A percentile compares a stretch with the other conserved stretches of the same genome.
phyloP scores from a whole-genome alignment of 2,797 vertebrate genomes.

The Sparus aurata region DNA sequence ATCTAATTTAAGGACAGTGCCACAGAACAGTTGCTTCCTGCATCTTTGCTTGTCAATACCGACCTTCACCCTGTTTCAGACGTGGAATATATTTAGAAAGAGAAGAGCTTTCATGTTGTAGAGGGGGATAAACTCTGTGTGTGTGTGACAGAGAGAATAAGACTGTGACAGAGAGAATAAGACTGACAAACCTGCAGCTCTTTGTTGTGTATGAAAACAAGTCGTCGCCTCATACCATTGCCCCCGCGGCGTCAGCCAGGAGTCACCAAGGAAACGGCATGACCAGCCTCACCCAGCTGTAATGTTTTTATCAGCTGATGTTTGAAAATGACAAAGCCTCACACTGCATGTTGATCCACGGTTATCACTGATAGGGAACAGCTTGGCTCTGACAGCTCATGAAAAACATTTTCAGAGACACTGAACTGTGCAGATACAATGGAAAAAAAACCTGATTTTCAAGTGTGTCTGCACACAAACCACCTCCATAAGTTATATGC shows the following conservation, averaged over 20 bases:
- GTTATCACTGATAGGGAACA: slow-evolving; percentile 33
- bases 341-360: not conserved
- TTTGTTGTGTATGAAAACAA: slow-evolving; percentile 81
- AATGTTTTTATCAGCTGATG: slow-evolving; percentile 72
- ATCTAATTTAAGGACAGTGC: slow-evolving; percentile 57
- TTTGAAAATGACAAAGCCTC: slow-evolving; percentile 51
- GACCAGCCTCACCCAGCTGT: slow-evolving; percentile 58
- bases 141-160: slow-evolving; percentile 15
- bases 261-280: slow-evolving; percentile 75
- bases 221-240: slow-evolving; percentile 38
- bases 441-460: slow-evolving; percentile 18
- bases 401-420: slow-evolving; percentile 10
- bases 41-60: slow-evolving; percentile 57
- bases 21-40: slow-evolving; percentile 52
- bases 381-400: slow-evolving; percentile 11
- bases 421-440: not conserved
- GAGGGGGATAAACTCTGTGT: not conserved
- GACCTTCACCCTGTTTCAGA: slow-evolving; percentile 45
- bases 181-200: slow-evolving; percentile 47
- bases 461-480: slow-evolving; percentile 9
- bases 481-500: slow-evolving; percentile 20
- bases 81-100: slow-evolving; percentile 55
- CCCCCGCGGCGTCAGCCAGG: slow-evolving; percentile 51
- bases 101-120: slow-evolving; percentile 34
- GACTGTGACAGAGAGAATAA: slow-evolving; percentile 19